Evolutionary conservation across 2,888 invertebrate species (phyloP), one percentile per base, ranked within the genome.

Genomic region (Pseudococcus longispinus): DNA sequence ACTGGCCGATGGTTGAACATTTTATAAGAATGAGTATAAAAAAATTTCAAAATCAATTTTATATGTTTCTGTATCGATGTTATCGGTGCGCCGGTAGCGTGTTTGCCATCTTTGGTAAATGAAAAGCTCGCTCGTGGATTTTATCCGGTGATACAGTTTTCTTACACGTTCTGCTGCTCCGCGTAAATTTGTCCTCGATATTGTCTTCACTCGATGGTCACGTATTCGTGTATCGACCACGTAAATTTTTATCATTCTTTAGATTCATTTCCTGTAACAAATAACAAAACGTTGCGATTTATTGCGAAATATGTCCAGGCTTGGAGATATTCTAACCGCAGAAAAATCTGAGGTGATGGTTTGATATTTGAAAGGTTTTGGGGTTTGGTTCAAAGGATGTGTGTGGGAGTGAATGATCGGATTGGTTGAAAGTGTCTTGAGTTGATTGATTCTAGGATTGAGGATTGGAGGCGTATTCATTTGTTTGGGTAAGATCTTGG

Each of bases 151-250:
- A 70, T 70, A 70, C 29, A 70, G 26, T 70, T 70, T 70, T 70
- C 29, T 70, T 29, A 29, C 70, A 60, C 60, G 60, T 70, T 70
- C 29, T 29, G 29, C 13, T 70, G 18, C 13, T 13, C 26, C 11
- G 65, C 11, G 32, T 18, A 70, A 29, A 29, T 70, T 29, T 70
- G 29, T 70, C 29, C 26, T 70, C 70, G 70, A 70, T 70, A 70
- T 70, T 70, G 70, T 70, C 70, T 70, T 70, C 70, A 9, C 29
- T 70, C 70, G 26, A 65, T 70, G 70, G 29, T 70, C 70, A 70
- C 70, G 70, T 70, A 70, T 70, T 70, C 70, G 70, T 29, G 70
- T 70, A 70, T 29, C 70, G 70, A 70, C 70, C 70, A 70, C 70
- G 70, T 70, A 70, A 70, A 70, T 70, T 70, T 70, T 70, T 70